Base-by-base conservation (phyloP, 2,797 vertebrate species). In the Lutjanus argentimaculatus region DNA sequence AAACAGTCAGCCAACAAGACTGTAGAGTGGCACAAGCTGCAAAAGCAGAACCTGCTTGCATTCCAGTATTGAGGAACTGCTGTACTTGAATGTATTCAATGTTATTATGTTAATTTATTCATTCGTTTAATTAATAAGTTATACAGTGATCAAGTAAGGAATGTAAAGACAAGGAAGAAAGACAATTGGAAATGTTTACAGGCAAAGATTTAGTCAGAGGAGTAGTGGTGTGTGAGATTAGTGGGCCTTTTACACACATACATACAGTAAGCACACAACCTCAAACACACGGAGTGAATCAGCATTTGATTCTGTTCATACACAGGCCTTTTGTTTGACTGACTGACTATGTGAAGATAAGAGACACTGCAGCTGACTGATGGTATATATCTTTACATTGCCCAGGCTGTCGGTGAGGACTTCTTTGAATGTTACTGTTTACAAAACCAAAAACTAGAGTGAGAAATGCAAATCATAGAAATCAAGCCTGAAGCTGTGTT, bases 31-130 rank as follows among this genome's bases (percentile, higher is more conserved):
- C 77, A 72, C 83, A 77, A 88, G 66, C 84, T 85, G 79, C 59
- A 79, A 79, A 72, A 84, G 67, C 78, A 77, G 70, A 87, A 69
- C 59, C 79, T 80, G 83, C 84, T 87, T 91, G 85, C 61, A 65
- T 88, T 86, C 75, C 83, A 85, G 67, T 86, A 79, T 83, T 70
- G 84, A 90, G 66, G 68, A 89, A 89, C 83, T 86, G 86, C 87
- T 90, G 84, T 93, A 93, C 88, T 91, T 93, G 94, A 95, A 95
- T 94, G 94, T 95, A 93, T 91, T 86, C 80, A 80, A 15, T 82
- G 70, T 86, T 80, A 86, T 82, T 81, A 66, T 55, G 51, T 86
- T 86, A 74, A 76, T 89, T 86, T 57, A 91, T 89, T 82, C 61
- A 80, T 85, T 67, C 51, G 78, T 89, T 84, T 73, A 75, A 72